Evolutionary conservation across 2,113 vertebrate species (phyloP), one percentile per base, ranked within the genome.

Genomic region (Emydocephalus ijimae): DNA sequence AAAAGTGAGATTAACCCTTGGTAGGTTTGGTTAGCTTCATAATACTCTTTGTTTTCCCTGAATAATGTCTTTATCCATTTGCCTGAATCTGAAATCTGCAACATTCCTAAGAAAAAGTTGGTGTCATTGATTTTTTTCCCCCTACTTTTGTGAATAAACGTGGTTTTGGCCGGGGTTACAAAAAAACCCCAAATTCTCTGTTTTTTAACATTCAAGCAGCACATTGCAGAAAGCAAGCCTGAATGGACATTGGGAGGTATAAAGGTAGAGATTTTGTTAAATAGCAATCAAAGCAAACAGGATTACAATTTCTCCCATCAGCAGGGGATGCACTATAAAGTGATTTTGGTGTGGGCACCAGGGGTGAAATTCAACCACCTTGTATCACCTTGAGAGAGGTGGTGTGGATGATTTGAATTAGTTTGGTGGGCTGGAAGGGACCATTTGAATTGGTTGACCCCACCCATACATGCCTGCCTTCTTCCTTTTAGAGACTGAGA

Each of bases 1-100:
- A 91, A 69, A 90, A 92, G 90, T 91, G 61, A 91, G 29, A 4
- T 96, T 97, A 96, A 97, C 97, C 69, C 93, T 92, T 93, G n/a
- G 85, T 64, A 94, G 54, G 85, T 81, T 93, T 20, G 88, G 59
- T 50, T 0, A 5, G 15, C 29, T 11, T 87, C 39, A 48, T 88
- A 18, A 43, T 88, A 56, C 55, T 26, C 85, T 55, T 0, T 85
- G 2, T 52, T 94, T 94, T 54, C 54, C 61, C 1, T 56, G 43
- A 52, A 89, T 57, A 21, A 93, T 20, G 86, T 87, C 15, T 10
- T 87, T 23, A 50, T 54, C 55, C 59, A 23, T 34, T 34, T 57
- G n/a, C 9, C 29, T 34, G 34, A 34, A 24, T 15, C 52, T 61
- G 45, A 64, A 87, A 34, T 54, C 21, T 81, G 15, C 26, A 29